Conservation (phyloP, 2,888 invertebrate species). For the Allacma fusca region DNA sequence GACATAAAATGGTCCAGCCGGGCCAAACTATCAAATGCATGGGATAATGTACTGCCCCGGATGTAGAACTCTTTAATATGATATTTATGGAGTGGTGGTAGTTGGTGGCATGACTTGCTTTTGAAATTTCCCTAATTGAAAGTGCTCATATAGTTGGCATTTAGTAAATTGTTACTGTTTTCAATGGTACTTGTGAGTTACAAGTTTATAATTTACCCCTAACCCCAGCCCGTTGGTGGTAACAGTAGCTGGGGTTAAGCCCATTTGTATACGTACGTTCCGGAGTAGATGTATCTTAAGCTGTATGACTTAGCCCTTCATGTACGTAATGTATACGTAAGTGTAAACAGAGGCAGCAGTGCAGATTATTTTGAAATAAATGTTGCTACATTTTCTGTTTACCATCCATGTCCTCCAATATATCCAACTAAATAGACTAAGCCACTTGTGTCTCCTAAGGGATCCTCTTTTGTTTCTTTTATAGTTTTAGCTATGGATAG, state of each 20-base stretch:
- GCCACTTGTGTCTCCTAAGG: conserved; percentile 26
- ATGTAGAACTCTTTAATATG: not conserved
- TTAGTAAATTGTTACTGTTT: not conserved
- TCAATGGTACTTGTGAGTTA: not conserved
- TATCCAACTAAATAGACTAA: conserved; percentile 16
- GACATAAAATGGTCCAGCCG: no score
- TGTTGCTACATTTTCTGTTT: not conserved
- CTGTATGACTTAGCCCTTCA: no score
- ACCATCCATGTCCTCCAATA: not conserved
- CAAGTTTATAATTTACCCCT: not conserved
- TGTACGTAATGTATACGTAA: no score
- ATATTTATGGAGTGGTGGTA: not conserved
- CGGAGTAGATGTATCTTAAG: no score
- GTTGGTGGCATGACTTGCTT: not conserved
- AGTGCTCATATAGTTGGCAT: conserved; percentile 14
- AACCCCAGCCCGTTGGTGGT: not conserved
- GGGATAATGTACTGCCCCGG: not conserved
- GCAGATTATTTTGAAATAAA: conserved; percentile 1
- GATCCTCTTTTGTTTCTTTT: conserved; percentile 3
- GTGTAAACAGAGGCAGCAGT: not conserved
- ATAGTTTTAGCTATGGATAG: not conserved
- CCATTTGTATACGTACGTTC: no score
- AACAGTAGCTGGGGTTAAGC: not conserved
- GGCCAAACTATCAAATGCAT: no score
- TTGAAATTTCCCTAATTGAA: conserved; percentile 21